Base-by-base conservation (phyloP, 2,797 vertebrate species). In the Menidia menidia region DNA sequence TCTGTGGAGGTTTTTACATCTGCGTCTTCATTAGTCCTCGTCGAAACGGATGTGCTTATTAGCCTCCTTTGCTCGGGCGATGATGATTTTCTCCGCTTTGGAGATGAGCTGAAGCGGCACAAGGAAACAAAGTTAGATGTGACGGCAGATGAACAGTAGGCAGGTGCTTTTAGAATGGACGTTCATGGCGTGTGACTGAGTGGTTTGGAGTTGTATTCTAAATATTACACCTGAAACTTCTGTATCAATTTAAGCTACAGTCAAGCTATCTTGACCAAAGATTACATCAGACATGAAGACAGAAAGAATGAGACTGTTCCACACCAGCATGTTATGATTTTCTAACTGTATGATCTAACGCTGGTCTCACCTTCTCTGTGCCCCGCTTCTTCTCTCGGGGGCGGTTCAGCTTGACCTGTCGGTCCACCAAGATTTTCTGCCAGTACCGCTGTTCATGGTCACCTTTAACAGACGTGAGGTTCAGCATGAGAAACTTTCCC, bases 401-500 rank as follows among this genome's bases (percentile, higher is more conserved):
- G 43, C 97, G 96, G 82, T 99, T 99, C 44, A 99, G 93, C 73
- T 99, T 99, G 65, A 95, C 97, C 77, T 98, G 98, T 43, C 98
- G 95, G 85, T 99, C 98, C 70, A 99, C 98, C 43, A 99, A 86
- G 83, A 99, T 99, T 93, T 99, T 99, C 93, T 99, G 98, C 98
- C 98, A 99, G 71, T 99, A 99, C 78, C 97, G 93, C 54, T 99
- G 97, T 5, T 99, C 97, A 0, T 96, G 84, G 83, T 99, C 97
- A 81, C 97, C 97, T 99, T 73, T 61, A 31, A 11, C 64, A 64
- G 41, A 1, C 13, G 50, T 55, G 9, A 64, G 42, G 9, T 30
- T 9, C 4, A 53, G 19, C n/a, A 32, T 75, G 2, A 73, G 55
- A 54, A 64, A 80, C 51, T 79, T 63, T 43, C 16, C 12, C 32